Conservation (phyloP, 2,888 invertebrate species). For the Cephonodes hylas region DNA sequence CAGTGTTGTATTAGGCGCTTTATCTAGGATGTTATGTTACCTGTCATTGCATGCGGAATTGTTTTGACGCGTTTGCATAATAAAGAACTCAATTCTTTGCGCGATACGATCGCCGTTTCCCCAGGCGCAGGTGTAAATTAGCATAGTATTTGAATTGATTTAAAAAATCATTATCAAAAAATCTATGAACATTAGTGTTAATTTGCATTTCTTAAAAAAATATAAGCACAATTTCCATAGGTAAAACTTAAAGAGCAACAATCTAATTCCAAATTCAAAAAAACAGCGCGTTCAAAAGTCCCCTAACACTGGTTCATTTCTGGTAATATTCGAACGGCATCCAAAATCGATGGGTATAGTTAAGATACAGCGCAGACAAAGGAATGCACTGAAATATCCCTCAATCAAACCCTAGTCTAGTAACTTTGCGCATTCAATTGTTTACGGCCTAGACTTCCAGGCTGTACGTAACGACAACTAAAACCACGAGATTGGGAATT, state of each 20-base stretch:
- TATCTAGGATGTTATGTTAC: constrained; percentile 23
- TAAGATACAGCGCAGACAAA: constrained; percentile 5
- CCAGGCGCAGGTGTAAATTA: too few species aligned
- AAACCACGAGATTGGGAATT: constrained; percentile 30
- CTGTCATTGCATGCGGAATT: constrained; percentile 3
- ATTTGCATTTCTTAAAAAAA: too few species aligned
- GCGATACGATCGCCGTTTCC: too few species aligned
- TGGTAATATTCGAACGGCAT: background rate
- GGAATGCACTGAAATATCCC: constrained; percentile 12
- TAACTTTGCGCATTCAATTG: constrained; percentile 43
- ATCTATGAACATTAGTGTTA: too few species aligned
- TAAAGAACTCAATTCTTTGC: background rate
- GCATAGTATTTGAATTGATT: too few species aligned
- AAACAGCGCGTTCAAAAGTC: background rate
- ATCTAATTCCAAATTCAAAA: background rate
- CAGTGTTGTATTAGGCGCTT: constrained; percentile 46
- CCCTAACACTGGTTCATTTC: constrained; percentile 1
- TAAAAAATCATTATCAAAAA: too few species aligned
- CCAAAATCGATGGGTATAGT: constrained; percentile 3
- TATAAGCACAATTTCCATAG: too few species aligned
- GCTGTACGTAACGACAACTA: constrained; percentile 27
- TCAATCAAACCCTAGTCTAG: constrained; percentile 32
- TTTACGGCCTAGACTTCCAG: constrained; percentile 32
- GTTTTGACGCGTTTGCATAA: background rate
- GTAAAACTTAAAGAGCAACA: background rate